Evolutionary conservation across 1,140 invertebrate genomes (phyloP), one percentile per base, ranked within the genome.

Genomic region (Drosophila bipectinata): DNA sequence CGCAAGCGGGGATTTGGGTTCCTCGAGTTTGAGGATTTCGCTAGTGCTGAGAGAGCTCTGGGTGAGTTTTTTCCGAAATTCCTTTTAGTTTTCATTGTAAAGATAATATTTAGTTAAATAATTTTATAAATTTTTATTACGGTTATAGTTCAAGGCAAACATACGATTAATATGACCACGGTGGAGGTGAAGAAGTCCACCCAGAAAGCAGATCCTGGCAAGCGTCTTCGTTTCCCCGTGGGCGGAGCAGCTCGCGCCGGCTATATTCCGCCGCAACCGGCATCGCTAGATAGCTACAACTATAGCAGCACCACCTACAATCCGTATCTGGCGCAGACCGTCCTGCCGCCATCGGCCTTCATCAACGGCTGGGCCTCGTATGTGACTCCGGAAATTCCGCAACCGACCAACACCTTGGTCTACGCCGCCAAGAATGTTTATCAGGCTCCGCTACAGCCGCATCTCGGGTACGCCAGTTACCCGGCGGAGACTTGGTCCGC

Each of bases 1-100:
- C 98, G 98, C 89, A 98, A 97, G 77, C 93, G 97, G 54, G 98
- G 97, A 10, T 99, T 99, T 92, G 98, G 96, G 5, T 99, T 99
- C 92, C 95, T 99, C 8, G 97, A 98, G 92, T 99, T 98, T 92
- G 97, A 98, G 91, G 97, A 99, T 91, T 98, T 98, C 6, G 45
- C 21, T 0, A 57, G 75, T 21, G 75, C 78, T 18, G 79, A 66
- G 0, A 67, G 62, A 28, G 79, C 83, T 6, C 62, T 87, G 18
- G 75, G 79, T 84, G 41, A 44, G 57, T 51, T 10, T 26, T 2
- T n/a, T 9, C 34, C 5, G 14, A 26, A 4, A 26, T 4, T 4
- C 5, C 6, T 26, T 26, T 26, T 26, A 26, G 26, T 26, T 26
- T 26, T 5, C 0, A 26, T 26, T 6, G 26, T 1, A 6, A 26